A percentile compares a stretch with the other conserved stretches of the same genome.
These are phyloP conservation scores for Alentia gelatinosa DNA, from an alignment of 2,888 invertebrate species.

Conservation along the genomic window DNA sequence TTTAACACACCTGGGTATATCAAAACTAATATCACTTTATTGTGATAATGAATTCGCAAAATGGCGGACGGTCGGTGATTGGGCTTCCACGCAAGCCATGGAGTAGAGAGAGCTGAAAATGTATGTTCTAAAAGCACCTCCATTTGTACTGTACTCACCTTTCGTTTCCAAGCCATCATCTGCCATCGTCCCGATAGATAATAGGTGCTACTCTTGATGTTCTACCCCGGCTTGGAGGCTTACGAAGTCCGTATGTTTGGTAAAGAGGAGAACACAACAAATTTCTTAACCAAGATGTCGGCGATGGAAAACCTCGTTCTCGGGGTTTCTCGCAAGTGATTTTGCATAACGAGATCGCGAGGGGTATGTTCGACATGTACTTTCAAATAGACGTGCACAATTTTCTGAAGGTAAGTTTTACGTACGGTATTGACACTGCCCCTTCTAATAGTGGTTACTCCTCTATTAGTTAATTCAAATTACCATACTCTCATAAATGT, in stretches of 20 bases:
- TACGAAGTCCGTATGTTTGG: not conserved
- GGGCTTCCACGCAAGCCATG: not conserved
- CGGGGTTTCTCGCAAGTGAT: not conserved
- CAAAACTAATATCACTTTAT: no score
- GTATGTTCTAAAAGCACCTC: not conserved
- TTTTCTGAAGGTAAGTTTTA: no score
- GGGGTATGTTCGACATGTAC: not conserved
- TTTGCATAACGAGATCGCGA: not conserved
- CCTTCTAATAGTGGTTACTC: no score
- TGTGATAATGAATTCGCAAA: not conserved
- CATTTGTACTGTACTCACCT: not conserved
- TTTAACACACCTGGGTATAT: no score
- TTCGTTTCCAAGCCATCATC: conserved; percentile 2
- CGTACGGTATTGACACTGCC: no score
- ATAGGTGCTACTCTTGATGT: not conserved
- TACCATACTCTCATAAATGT: no score
- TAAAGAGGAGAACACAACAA: conserved; percentile 3
- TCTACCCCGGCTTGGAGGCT: not conserved
- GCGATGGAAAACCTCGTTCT: not conserved
- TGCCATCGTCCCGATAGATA: not conserved
- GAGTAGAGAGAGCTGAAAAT: not conserved
- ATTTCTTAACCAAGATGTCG: not conserved
- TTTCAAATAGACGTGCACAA: no score
- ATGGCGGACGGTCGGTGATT: not conserved
- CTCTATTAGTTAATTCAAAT: no score